A percentile compares a stretch with the other conserved stretches of the same genome.
phyloP scores from a whole-genome alignment of 2,113 vertebrate genomes.

The Pipa parva region DNA sequence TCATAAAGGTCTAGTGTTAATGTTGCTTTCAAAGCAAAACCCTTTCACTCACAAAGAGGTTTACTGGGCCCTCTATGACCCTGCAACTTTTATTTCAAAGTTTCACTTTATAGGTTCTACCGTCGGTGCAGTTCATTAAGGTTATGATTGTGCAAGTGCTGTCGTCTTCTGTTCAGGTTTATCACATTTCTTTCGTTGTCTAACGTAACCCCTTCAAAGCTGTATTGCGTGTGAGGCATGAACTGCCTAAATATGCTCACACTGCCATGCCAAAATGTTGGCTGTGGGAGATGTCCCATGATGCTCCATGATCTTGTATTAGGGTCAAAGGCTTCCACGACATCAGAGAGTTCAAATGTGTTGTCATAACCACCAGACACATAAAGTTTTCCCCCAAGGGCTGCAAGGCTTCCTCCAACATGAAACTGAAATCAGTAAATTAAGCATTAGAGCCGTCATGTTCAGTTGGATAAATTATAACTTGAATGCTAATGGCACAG shows the following conservation, averaged over 20 bases:
- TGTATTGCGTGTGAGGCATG: constrained; percentile 78
- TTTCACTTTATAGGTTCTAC: background rate
- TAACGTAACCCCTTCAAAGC: constrained; percentile 58
- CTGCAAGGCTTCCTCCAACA: constrained; percentile 86
- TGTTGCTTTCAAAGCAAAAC: too few species aligned
- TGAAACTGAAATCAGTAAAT: constrained; percentile 70
- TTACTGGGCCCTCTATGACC: background rate
- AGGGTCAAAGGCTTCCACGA: constrained; percentile 85
- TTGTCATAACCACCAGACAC: constrained; percentile 96
- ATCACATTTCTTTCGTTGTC: constrained; percentile 66
- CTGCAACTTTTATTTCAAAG: background rate
- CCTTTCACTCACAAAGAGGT: background rate
- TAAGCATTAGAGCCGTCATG: background rate
- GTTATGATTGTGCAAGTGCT: constrained; percentile 65
- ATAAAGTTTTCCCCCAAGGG: constrained; percentile 81
- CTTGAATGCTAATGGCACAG: too few species aligned
- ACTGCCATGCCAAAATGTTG: constrained; percentile 96
- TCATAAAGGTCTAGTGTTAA: too few species aligned
- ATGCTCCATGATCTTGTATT: constrained; percentile 66
- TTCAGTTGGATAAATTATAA: too few species aligned
- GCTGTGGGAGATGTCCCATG: constrained; percentile 83
- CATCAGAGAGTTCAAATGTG: constrained; percentile 88
- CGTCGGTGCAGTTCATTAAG: constrained; percentile 70
- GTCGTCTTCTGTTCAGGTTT: constrained; percentile 65
- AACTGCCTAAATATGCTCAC: constrained; percentile 99